Conservation (phyloP, 2,113 vertebrate genomes). For the Oxyura jamaicensis region DNA sequence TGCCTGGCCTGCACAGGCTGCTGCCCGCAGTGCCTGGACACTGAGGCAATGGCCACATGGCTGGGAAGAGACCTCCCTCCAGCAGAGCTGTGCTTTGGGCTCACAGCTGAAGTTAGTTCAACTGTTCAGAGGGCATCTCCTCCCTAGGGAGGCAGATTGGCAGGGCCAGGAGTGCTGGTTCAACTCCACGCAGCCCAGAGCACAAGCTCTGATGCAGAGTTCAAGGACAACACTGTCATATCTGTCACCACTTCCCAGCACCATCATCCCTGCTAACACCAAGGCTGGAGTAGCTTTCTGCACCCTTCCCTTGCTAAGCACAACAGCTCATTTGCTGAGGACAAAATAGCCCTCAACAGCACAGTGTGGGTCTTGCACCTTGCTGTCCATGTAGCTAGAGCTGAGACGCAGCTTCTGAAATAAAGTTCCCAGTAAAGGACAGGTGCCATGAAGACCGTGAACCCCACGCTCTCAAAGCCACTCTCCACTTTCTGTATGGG, state of each 20-base stretch:
- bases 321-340: not conserved
- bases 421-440: not conserved
- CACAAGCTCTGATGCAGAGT: not conserved
- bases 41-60: not conserved
- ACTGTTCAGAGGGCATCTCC: not conserved
- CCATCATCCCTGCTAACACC: not conserved
- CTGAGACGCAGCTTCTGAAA: not conserved
- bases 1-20: not conserved
- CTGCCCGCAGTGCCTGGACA: not conserved
- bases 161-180: not conserved
- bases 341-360: not conserved
- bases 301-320: not conserved
- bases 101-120: not conserved
- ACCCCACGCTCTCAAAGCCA: accelerated
- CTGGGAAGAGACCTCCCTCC: not conserved
- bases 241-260: not conserved
- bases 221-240: not conserved
- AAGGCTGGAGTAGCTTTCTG: not conserved
- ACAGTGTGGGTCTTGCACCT: accelerated
- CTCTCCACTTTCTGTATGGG: accelerated
- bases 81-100: not conserved
- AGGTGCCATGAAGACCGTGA: not conserved
- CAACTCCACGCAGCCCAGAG: not conserved
- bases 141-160: not conserved
- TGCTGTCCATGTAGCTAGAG: accelerated